Evolutionary conservation across 2,888 invertebrate genomes (phyloP), one percentile per base, ranked within the genome.

Genomic region (Ashinkailepas kermadecensis): DNA sequence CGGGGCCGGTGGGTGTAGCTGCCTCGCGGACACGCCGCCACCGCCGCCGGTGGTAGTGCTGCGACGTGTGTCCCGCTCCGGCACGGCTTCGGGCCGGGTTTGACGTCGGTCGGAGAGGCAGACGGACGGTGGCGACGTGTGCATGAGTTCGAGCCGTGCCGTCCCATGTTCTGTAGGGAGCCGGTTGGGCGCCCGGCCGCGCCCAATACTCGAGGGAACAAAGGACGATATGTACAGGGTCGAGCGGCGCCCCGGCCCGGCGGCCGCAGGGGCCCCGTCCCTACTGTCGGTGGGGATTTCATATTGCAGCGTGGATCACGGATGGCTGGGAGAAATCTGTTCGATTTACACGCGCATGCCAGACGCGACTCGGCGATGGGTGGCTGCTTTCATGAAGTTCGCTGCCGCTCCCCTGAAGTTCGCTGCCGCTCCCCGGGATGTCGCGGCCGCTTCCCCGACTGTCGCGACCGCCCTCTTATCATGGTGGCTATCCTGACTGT

Each of bases 191-290:
- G 21, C 18, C 74, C 21, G 18, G 7, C 74, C 23, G 8, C 11
- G 18, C 74, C 74, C 15, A 74, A 74, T 74, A 74, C 74, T 74
- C 74, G 74, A 54, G 74, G 74, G 74, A 74, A 74, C 74, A 74
- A 74, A n/a, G 74, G 39, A 74, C 54, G 21, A 54, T 54, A 74
- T 56, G 18, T 25, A 39, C 13, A 18, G 21, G 4, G 70, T 70
- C 39, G 25, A 12, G 70, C 39, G 25, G 1, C 23, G 21, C 23
- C 23, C 8, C 21, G 64, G 64, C 64, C 67, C 21, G 67, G 12
- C 21, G 67, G 67, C 25, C 11, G 67, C 9, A 11, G 21, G 12
- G n/a, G n/a, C n/a, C n/a, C n/a, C n/a, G n/a, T n/a, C n/a, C n/a
- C n/a, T n/a, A n/a, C n/a, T n/a, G n/a, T n/a, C n/a, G n/a, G 67